A percentile compares a stretch with the other conserved stretches of the same genome.
phyloP scores from a whole-genome alignment of 2,888 invertebrate genomes.

The Ochropleura leucogaster region DNA sequence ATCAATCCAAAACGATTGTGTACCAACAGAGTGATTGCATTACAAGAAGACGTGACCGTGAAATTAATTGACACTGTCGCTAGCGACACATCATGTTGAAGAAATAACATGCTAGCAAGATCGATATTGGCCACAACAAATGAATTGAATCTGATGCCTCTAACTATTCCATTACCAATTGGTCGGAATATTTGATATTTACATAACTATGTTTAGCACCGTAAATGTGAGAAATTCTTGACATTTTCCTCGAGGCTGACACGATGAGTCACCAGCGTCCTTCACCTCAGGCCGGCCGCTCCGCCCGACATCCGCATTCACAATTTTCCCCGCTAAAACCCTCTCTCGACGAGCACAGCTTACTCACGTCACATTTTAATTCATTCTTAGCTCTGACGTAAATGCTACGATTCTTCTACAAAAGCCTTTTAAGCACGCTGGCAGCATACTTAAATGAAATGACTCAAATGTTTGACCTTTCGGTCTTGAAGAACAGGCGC shows the following conservation, averaged over 20 bases:
- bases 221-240: constrained; percentile 69
- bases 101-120: constrained; percentile 14
- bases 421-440: constrained; percentile 65
- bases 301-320: constrained; percentile 83
- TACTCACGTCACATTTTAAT: constrained; percentile 77
- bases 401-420: constrained; percentile 64
- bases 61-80: constrained; percentile 23
- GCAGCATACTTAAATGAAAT: constrained; percentile 54
- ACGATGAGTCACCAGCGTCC: constrained; percentile 85
- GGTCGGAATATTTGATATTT: constrained; percentile 37
- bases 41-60: constrained; percentile 16
- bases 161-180: constrained; percentile 35
- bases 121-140: constrained; percentile 7
- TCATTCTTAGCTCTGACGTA: constrained; percentile 77
- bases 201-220: constrained; percentile 40
- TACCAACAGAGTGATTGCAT: neutral
- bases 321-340: constrained; percentile 77
- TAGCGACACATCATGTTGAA: neutral
- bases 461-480: constrained; percentile 65
- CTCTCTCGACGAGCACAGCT: constrained; percentile 65
- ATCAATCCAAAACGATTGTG: neutral
- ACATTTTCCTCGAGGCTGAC: constrained; percentile 75
- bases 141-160: neutral
- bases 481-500: constrained; percentile 17
- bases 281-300: constrained; percentile 81